These are phyloP conservation scores for Antennarius maculatus DNA, from an alignment of 2,797 vertebrate genomes.

Conservation along the genomic window DNA sequence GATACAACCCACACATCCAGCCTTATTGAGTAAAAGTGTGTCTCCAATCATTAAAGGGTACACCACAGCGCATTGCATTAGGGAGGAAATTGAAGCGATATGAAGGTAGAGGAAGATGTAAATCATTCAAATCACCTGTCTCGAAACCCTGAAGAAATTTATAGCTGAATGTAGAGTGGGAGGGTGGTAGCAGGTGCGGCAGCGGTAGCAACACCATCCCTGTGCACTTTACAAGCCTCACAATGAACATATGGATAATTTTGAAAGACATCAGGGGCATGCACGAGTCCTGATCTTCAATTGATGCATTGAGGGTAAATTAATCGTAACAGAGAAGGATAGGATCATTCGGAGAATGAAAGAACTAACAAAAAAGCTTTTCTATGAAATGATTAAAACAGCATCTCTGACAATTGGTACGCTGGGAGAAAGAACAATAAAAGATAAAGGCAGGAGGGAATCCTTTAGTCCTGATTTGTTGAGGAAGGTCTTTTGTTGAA, in stretches of 20 bases:
- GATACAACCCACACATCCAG: slow-evolving; percentile 16
- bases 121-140: slow-evolving; percentile 75
- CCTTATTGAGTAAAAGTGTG: slow-evolving; percentile 60
- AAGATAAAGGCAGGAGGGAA: slow-evolving; percentile 25
- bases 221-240: slow-evolving; percentile 49
- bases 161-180: slow-evolving; percentile 40
- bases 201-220: slow-evolving; percentile 7
- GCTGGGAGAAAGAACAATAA: slow-evolving; percentile 28
- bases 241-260: slow-evolving; percentile 68
- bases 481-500: slow-evolving; percentile 27
- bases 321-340: slow-evolving; percentile 29
- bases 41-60: slow-evolving; percentile 74
- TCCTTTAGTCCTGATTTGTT: slow-evolving; percentile 40
- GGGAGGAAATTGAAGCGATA: slow-evolving; percentile 69
- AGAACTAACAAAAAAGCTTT: not conserved
- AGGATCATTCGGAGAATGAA: slow-evolving; percentile 11
- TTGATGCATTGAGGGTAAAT: slow-evolving; percentile 55
- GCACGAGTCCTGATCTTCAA: slow-evolving; percentile 43
- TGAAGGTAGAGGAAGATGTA: slow-evolving; percentile 62
- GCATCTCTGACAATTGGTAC: slow-evolving; percentile 41
- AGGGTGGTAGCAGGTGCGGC: not conserved
- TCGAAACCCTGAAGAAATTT: slow-evolving; percentile 55
- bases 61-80: slow-evolving; percentile 62
- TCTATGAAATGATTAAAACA: slow-evolving; percentile 51
- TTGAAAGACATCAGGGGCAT: slow-evolving; percentile 35